Evolutionary conservation across 2,113 vertebrate species (phyloP), one percentile per base, ranked within the genome.

Genomic region (Nesogale talazaci): DNA sequence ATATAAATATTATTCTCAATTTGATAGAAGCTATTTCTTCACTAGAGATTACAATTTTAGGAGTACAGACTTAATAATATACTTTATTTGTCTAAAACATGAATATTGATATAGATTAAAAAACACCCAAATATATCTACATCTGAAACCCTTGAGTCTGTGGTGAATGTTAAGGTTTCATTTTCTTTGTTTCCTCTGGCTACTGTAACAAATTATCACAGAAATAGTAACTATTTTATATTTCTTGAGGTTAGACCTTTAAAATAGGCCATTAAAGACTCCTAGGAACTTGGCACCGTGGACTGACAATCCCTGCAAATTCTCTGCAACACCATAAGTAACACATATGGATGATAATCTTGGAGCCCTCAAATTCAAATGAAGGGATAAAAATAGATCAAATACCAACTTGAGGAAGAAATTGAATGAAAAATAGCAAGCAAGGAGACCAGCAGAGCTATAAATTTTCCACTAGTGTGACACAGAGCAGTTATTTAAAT

Each of bases 1-100:
- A n/a, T 25, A 69, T 82, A 40, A 81, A 92, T 89, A 77, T 82
- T 70, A 91, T 89, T 83, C 83, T 94, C 31, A 89, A 23, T 46
- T 94, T 77, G 83, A 42, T 80, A 79, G 34, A 89, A 88, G 36
- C 38, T 2, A 67, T 29, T 72, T 61, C 46, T 88, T 88, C 31
- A 75, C 16, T 87, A 40, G 81, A 14, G 69, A 88, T 79, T 90
- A 65, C 11, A 80, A 46, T 90, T 70, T 75, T 22, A 36, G 77
- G 12, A n/a, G 22, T 59, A 3, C 5, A 85, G 75, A 40, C 8
- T 89, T 70, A 31, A 25, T 70, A 83, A 25, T 70, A 83, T 72
- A 70, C 17, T 31, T 86, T 2, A 40, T 92, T 78, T 82, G 31
- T 38, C 52, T 76, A 63, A 88, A 94, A 65, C 29, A 27, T 83